phyloP scores from a whole-genome alignment of 2,113 vertebrate species.

The Pseudonaja textilis region DNA sequence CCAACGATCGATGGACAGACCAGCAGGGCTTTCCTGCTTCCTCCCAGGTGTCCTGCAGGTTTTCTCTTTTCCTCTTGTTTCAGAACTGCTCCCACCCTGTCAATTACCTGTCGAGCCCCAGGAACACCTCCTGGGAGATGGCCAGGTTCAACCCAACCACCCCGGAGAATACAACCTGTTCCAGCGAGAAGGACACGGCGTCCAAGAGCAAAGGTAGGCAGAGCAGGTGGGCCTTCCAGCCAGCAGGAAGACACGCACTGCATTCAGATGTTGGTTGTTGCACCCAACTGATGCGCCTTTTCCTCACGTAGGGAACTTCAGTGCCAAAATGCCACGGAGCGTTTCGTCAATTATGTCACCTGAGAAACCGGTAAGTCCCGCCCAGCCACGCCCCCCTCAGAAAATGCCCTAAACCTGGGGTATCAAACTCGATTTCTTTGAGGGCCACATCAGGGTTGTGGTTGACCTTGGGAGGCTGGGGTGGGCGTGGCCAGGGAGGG shows the following conservation, averaged over 20 bases:
- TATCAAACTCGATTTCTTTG: no score
- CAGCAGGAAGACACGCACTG: not conserved
- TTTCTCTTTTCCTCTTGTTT: not conserved
- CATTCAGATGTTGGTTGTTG: not conserved
- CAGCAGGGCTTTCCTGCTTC: not conserved
- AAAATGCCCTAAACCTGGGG: no score
- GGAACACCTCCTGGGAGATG: constrained; percentile 73
- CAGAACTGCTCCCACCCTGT: constrained; percentile 84
- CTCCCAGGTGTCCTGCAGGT: not conserved
- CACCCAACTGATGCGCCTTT: not conserved
- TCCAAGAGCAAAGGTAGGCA: constrained; percentile 61
- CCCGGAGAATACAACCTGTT: constrained; percentile 67
- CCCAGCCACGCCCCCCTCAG: not conserved
- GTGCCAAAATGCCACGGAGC: constrained; percentile 58
- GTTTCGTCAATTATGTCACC: constrained; percentile 65
- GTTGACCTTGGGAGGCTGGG: no score
- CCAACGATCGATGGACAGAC: no score
- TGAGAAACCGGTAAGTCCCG: constrained; percentile 59
- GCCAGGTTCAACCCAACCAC: constrained; percentile 66
- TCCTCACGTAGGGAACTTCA: constrained; percentile 50
- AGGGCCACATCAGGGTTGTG: no score
- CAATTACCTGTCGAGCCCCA: constrained; percentile 75
- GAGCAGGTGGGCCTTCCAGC: not conserved
- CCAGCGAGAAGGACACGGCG: constrained; percentile 50
- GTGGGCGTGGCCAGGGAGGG: no score